phyloP scores from a whole-genome alignment of 2,113 vertebrate species.

The Formicarius rufipectus region DNA sequence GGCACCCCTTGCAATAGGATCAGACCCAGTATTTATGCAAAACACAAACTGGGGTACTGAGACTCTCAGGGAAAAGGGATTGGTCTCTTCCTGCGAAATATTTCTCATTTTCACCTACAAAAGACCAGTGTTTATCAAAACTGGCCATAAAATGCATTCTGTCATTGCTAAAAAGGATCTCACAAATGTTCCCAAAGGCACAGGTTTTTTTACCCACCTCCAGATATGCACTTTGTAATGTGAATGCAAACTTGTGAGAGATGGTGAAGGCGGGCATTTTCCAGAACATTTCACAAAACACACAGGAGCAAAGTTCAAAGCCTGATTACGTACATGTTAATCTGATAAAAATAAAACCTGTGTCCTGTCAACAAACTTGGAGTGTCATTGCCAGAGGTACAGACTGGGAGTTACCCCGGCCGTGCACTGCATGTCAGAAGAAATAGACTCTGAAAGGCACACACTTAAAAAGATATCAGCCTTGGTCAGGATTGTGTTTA shows the following conservation, averaged over 20 bases:
- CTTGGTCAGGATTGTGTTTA: neutral
- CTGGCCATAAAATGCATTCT: neutral
- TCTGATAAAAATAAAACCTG: slow-evolving; percentile 37
- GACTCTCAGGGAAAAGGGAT: neutral
- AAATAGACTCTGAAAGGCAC: neutral
- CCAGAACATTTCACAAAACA: neutral
- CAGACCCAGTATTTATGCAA: neutral
- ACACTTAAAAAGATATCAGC: neutral
- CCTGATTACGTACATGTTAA: neutral
- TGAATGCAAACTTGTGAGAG: neutral
- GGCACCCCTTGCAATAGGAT: neutral
- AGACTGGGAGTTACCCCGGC: neutral
- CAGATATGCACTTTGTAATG: accelerated
- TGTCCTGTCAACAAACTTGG: slow-evolving; percentile 13
- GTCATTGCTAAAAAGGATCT: neutral
- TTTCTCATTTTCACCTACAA: neutral
- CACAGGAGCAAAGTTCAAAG: neutral
- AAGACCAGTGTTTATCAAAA: neutral
- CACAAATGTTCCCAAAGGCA: neutral
- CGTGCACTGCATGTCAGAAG: neutral
- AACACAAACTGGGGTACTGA: neutral
- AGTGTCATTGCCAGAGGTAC: neutral
- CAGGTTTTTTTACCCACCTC: neutral
- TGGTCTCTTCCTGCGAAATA: neutral
- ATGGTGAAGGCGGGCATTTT: neutral